These are phyloP conservation scores for Saccostrea cuccullata DNA, from an alignment of 1,140 invertebrate genomes.

Conservation along the genomic window DNA sequence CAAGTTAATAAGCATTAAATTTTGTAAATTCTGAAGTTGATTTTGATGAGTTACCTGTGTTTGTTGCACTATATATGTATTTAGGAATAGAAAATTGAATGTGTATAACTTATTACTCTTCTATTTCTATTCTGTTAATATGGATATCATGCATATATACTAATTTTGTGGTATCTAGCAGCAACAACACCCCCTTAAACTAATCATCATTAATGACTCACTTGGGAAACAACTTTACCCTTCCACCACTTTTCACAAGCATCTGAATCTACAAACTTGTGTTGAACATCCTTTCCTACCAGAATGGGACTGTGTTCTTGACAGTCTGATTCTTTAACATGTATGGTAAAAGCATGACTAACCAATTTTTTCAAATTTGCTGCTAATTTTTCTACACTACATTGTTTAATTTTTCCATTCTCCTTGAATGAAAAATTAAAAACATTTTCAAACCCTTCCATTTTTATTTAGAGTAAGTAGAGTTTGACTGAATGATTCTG, in stretches of 20 bases:
- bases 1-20: neutral
- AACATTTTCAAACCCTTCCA: constrained; percentile 22
- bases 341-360: neutral
- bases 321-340: neutral
- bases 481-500: too few relatives aligned
- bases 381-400: constrained; percentile 2
- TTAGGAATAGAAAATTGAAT: neutral
- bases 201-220: neutral
- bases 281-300: too few relatives aligned
- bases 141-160: constrained; percentile 6
- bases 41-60: neutral
- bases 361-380: constrained; percentile 24
- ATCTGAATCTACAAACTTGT: too few relatives aligned
- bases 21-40: neutral
- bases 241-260: too few relatives aligned
- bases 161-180: neutral
- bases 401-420: constrained; percentile 26
- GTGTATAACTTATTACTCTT: neutral
- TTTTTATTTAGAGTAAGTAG: too few relatives aligned
- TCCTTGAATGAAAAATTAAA: constrained; percentile 26
- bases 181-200: neutral
- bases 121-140: neutral
- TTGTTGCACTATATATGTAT: neutral
- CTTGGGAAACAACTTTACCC: too few relatives aligned
- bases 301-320: too few relatives aligned